A percentile compares a stretch with the other conserved stretches of the same genome.
Conservation (phyloP, 2,113 vertebrate species). For the Ceuthmochares aereus region DNA sequence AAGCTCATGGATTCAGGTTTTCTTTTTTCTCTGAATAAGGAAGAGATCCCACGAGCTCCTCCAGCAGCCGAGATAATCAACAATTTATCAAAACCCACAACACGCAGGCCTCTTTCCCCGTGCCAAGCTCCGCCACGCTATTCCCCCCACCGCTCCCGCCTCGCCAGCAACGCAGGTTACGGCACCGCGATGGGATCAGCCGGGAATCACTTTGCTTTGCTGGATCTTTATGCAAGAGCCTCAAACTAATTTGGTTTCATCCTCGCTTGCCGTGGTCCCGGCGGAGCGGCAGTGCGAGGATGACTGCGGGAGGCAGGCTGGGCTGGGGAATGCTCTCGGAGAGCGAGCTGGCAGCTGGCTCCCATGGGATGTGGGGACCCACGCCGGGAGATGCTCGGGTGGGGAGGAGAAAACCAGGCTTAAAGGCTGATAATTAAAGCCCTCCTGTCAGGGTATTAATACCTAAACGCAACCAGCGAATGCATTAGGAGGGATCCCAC, state of each 20-base stretch:
- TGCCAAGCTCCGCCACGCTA: not conserved
- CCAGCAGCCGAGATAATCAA: not conserved
- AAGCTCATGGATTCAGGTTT: not conserved
- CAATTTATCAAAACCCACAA: not conserved
- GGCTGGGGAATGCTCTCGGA: not conserved
- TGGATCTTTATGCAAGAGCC: not conserved
- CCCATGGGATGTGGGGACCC: not conserved
- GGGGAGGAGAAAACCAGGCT: not conserved
- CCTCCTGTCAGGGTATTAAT: constrained; percentile 11
- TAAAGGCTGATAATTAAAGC: not conserved
- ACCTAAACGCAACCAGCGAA: not conserved
- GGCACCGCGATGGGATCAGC: not conserved
- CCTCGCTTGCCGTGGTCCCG: not conserved
- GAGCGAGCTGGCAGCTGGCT: not conserved
- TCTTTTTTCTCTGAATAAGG: not conserved
- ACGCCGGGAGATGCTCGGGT: not conserved
- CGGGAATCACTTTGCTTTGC: not conserved
- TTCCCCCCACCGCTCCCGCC: not conserved
- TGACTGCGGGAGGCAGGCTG: not conserved
- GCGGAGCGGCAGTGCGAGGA: fast-evolving
- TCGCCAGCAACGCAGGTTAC: not conserved
- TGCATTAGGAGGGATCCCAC: not conserved
- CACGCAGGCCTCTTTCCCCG: not conserved
- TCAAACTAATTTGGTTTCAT: not conserved
- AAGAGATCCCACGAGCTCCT: not conserved